Base-by-base conservation (phyloP, 2,797 vertebrate genomes). In the Etheostoma perlongum region DNA sequence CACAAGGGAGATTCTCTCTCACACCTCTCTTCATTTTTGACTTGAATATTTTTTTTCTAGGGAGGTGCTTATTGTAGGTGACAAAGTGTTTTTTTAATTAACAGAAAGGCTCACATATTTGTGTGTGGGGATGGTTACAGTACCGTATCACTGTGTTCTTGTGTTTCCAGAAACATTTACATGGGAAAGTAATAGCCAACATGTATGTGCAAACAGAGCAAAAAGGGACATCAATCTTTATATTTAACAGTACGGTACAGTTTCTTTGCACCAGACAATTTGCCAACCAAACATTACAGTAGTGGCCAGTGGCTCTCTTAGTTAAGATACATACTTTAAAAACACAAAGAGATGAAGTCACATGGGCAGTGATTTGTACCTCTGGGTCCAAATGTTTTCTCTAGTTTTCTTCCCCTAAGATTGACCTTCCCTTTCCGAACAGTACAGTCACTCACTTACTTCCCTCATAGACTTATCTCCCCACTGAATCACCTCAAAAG, bases 1-100 rank as follows among this genome's bases (percentile, higher is more conserved):
- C 88, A 85, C 78, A 67, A 52, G 86, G 84, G 74, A 92, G 74
- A 79, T 79, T 83, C 81, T 89, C 79, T 76, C 72, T 80, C 81
- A 79, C 69, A 82, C 82, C 81, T 86, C 79, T 74, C 77, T 73
- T 90, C 72, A 85, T 84, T 88, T 89, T 55, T 74, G 72, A 63
- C 79, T 81, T 74, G 72, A 52, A 53, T 46, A 40, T 60, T 78
- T 51, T 67, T 72, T 27, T 33, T 30, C 33, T 13, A 44, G 62
- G 64, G 62, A 58, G 59, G 47, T 69, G n/a, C 49, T 76, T 62
- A n/a, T 69, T 69, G 67, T 54, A 61, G 46, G 67, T 86, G 73
- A 78, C 75, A 84, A 63, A 48, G 69, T 66, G 67, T 70, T 73
- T 62, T 33, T 55, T 51, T 67, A 81, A 88, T 88, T 78, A 77